A percentile compares a stretch with the other conserved stretches of the same genome.
Conservation (phyloP, 2,888 invertebrate genomes). For the Drosophila rellima region DNA sequence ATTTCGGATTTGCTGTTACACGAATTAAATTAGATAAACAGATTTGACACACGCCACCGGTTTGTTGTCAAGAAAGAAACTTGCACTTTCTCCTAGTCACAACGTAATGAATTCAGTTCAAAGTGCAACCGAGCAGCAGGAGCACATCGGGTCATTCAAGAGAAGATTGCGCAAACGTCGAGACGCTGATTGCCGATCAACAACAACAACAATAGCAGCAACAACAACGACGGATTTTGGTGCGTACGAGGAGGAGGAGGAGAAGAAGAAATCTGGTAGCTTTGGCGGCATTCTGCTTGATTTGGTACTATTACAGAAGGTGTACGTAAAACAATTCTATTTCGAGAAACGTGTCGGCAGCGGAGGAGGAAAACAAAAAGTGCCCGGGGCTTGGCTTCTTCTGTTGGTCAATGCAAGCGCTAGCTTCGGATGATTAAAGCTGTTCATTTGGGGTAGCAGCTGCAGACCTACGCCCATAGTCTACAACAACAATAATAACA, state of each 20-base stretch:
- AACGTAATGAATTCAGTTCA: constrained; percentile 82
- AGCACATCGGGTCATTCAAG: constrained; percentile 69
- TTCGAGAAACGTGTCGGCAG: constrained; percentile 84
- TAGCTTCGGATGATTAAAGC: constrained; percentile 77
- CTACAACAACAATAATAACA: not conserved
- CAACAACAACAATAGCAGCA: not conserved
- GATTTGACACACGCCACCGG: constrained; percentile 12
- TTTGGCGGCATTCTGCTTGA: constrained; percentile 21
- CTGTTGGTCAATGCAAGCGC: constrained; percentile 24
- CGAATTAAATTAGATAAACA: not conserved
- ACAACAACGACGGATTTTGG: not conserved
- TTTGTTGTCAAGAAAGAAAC: constrained; percentile 30
- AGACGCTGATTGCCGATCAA: constrained; percentile 18
- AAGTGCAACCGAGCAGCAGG: constrained; percentile 64
- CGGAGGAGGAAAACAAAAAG: constrained; percentile 63
- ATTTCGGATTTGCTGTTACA: not conserved
- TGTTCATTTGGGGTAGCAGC: constrained; percentile 20
- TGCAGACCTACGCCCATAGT: constrained; percentile 36
- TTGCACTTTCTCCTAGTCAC: constrained; percentile 32
- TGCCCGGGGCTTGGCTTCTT: constrained; percentile 4
- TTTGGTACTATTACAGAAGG: constrained; percentile 78
- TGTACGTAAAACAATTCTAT: constrained; percentile 82
- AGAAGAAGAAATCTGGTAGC: constrained; percentile 13
- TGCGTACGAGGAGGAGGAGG: not conserved
- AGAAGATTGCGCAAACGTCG: constrained; percentile 62